Evolutionary conservation across 2,797 vertebrate species (phyloP).

Genomic region (Acanthurus lineatus): DNA sequence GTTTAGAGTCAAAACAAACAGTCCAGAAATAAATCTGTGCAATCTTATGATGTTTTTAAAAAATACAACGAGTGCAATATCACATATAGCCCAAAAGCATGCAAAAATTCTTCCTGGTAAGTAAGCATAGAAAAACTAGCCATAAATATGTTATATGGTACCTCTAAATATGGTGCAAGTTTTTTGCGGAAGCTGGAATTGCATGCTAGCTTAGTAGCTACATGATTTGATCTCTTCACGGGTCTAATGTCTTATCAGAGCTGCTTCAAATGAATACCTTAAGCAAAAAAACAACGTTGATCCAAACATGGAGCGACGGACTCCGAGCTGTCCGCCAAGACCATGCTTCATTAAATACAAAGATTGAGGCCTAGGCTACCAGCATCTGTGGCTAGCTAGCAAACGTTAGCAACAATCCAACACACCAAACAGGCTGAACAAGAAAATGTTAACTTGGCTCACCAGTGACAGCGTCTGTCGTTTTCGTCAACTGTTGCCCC

Average conservation of each 20-base stretch:
- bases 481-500: constrained; percentile 2
- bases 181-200: constrained; percentile 75
- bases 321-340: constrained; percentile 66
- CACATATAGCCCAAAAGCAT: no score
- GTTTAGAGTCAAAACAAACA: constrained; percentile 32
- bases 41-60: neutral
- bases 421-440: constrained; percentile 41
- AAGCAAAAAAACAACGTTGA: constrained; percentile 47
- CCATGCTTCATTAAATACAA: constrained; percentile 78
- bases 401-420: constrained; percentile 14
- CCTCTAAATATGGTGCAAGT: constrained; percentile 24
- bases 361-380: constrained; percentile 82
- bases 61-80: neutral
- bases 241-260: neutral
- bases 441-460: constrained; percentile 36
- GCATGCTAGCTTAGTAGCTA: constrained; percentile 39
- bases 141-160: constrained; percentile 20
- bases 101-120: neutral
- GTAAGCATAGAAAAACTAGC: neutral
- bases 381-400: constrained; percentile 17
- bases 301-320: constrained; percentile 38
- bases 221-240: neutral
- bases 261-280: neutral
- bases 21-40: neutral
- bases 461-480: constrained; percentile 48